Evolutionary conservation across 2,888 invertebrate genomes (phyloP), one percentile per base, ranked within the genome.

Genomic region (Punctoribates punctum): DNA sequence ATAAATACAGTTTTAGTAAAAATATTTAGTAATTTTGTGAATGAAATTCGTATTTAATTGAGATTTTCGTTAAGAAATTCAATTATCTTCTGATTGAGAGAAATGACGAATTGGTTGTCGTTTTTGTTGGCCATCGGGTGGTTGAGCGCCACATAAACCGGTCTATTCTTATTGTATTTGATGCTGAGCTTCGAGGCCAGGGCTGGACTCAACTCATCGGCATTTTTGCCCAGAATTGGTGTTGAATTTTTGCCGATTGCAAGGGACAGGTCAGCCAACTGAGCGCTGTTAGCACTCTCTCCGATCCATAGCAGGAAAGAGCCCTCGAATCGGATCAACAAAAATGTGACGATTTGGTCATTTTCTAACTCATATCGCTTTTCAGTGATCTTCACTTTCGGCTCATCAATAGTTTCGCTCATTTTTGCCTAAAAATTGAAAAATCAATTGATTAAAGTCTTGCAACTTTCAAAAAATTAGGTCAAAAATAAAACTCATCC

Each of bases 271-370:
- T 60, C 29, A 23, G 46, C 62, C n/a, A 75, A 27, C 67, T 25
- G 11, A 17, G 23, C 29, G 8, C 20, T 38, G 38, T 4, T 20
- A 9, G 27, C 38, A 0, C 75, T 54, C 25, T 77, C 77, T n/a
- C 77, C 77, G 42, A 77, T 75, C 77, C 77, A 77, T 29, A 76
- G 23, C n/a, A 76, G 46, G 46, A 76, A 74, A n/a, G 76, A 62
- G 27, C 17, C 20, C 15, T 73, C 27, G 4, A 76, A 34, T 27
- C 25, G 17, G 27, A 65, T 38, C 23, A 73, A 57, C 29, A 74
- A 48, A 38, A 76, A 38, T 15, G 54, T 54, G 1, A 57, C 57
- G 20, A 17, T 42, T 46, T 54, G 46, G 15, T 73, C 27, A 11
- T 8, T n/a, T 25, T 23, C 29, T 27, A 60, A 60, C 6, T 51